Evolutionary conservation across 2,888 invertebrate genomes (phyloP).

Genomic region (Hermodice carunculata): DNA sequence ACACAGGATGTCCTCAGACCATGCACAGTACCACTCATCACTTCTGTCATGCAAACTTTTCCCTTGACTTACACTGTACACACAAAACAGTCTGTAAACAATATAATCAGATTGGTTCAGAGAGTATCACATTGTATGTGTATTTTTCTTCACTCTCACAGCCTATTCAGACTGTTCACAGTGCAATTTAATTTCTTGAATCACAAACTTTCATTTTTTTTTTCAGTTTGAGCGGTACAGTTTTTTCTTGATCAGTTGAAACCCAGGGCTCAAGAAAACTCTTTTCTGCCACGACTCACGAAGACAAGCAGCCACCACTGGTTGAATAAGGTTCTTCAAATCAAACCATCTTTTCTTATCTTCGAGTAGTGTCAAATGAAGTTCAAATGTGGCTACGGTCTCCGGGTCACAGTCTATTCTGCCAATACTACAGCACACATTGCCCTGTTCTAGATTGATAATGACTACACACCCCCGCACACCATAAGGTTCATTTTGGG

Average conservation of each 20-base stretch:
- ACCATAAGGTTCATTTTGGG: slow-evolving; percentile 91
- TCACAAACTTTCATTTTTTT: not conserved
- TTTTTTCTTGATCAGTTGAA: slow-evolving; percentile 91
- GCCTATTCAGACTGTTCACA: too few relatives aligned
- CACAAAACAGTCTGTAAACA: too few relatives aligned
- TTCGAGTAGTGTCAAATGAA: slow-evolving; percentile 88
- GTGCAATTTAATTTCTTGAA: too few relatives aligned
- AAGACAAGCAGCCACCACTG: slow-evolving; percentile 51
- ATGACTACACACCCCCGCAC: slow-evolving; percentile 86
- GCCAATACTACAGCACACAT: slow-evolving; percentile 72
- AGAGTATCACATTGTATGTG: too few relatives aligned
- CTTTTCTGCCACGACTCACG: slow-evolving; percentile 42
- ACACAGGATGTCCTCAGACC: too few relatives aligned
- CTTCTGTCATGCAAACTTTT: too few relatives aligned
- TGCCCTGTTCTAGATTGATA: slow-evolving; percentile 78
- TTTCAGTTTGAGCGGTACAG: slow-evolving; percentile 76
- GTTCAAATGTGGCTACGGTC: slow-evolving; percentile 91
- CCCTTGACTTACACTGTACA: too few relatives aligned
- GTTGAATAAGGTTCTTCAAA: slow-evolving; percentile 84
- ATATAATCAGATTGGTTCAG: too few relatives aligned
- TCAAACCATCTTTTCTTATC: slow-evolving; percentile 89
- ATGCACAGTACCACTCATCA: too few relatives aligned
- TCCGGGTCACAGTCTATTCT: slow-evolving; percentile 88
- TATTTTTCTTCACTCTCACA: too few relatives aligned
- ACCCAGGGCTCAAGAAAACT: slow-evolving; percentile 89